Percentiles rank a stretch among this genome's conserved stretches.
Evolutionary conservation across 2,888 invertebrate species (phyloP).

Genomic region (Myopa tessellatipennis): DNA sequence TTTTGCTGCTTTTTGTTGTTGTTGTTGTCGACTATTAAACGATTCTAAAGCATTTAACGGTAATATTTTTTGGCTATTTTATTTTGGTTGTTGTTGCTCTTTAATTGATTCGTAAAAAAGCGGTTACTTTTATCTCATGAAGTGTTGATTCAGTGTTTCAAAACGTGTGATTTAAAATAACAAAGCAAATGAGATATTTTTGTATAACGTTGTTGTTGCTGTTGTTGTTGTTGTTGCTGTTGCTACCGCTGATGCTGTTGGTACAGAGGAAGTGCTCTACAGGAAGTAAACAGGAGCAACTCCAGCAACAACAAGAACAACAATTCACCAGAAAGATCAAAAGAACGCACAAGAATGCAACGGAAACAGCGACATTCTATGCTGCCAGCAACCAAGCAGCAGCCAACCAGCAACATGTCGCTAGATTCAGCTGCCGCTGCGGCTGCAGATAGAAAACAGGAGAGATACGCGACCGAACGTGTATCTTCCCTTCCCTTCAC

Average conservation of each 20-base stretch:
- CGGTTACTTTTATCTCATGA: background rate
- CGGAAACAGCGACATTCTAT: background rate
- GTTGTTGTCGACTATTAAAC: background rate
- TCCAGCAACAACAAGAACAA: background rate
- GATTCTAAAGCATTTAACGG: background rate
- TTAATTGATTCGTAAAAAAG: background rate
- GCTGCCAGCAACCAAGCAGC: too few species aligned
- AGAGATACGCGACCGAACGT: too few species aligned
- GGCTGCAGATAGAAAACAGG: too few species aligned
- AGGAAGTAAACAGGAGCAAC: background rate
- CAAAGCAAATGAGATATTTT: too few species aligned
- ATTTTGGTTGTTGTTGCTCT: conserved; percentile 1
- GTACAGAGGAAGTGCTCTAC: conserved; percentile 14
- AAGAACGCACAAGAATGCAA: background rate
- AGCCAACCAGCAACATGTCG: too few species aligned
- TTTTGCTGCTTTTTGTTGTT: background rate
- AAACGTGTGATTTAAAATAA: too few species aligned
- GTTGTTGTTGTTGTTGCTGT: background rate
- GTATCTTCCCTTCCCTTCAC: too few species aligned
- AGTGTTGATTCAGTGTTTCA: background rate
- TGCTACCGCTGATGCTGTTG: background rate
- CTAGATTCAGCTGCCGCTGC: too few species aligned
- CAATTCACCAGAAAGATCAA: background rate
- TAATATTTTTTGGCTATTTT: background rate
- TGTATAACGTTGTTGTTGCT: background rate